These are phyloP conservation scores for Clytia hemisphaerica DNA, from an alignment of 30 jellyfish, hydroid and myxozoan genomes.

Conservation along the genomic window DNA sequence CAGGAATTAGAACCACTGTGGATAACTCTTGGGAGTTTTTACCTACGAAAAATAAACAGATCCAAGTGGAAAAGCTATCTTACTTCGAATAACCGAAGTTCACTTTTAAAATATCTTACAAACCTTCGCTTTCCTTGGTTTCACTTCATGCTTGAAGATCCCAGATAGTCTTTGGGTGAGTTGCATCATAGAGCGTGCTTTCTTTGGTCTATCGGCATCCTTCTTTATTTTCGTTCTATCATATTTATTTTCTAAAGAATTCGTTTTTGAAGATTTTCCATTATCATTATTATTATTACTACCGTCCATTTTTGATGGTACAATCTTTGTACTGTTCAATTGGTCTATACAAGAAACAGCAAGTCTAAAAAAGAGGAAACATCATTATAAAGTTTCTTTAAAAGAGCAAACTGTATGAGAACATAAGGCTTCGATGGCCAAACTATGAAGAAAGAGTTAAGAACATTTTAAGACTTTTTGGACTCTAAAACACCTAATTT, in stretches of 20 bases:
- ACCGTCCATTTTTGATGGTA: slow-evolving; percentile 1
- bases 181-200: not conserved
- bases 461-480: no score
- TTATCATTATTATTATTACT: not conserved
- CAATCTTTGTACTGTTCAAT: not conserved
- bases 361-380: slow-evolving; percentile 6
- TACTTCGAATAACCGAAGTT: not conserved
- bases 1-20: no score
- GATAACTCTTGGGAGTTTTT: no score
- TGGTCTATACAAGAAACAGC: slow-evolving; percentile 29
- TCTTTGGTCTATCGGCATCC: not conserved
- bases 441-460: no score
- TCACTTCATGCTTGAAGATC: slow-evolving; percentile 37
- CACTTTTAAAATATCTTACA: not conserved
- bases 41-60: not conserved
- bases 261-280: not conserved
- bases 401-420: no score
- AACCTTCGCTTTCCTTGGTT: slow-evolving; percentile 65
- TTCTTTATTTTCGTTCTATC: not conserved
- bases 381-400: no score
- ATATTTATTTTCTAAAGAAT: not conserved
- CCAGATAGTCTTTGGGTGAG: slow-evolving; percentile 33
- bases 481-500: no score
- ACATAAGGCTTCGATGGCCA: no score
- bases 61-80: not conserved